These are phyloP conservation scores for Ricordea florida DNA, from an alignment of 92 coral and sea anemone genomes.

Conservation along the genomic window DNA sequence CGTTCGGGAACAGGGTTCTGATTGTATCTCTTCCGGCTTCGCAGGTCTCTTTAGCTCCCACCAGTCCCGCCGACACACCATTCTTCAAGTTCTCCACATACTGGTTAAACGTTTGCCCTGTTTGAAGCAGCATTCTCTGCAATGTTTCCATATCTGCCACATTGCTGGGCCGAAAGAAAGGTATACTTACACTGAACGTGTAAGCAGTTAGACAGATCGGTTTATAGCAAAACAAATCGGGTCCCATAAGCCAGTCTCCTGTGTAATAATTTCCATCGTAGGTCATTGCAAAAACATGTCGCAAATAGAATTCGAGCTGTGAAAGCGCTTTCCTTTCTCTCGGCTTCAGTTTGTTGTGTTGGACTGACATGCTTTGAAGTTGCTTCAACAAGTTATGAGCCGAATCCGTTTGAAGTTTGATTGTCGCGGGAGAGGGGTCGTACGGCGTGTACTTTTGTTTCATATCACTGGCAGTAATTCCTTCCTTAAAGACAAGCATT, in stretches of 20 bases:
- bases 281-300: conserved; percentile 80
- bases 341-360: conserved; percentile 61
- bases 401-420: conserved; percentile 78
- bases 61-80: conserved; percentile 82
- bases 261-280: conserved; percentile 86
- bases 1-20: conserved; percentile 58
- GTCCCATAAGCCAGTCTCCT: conserved; percentile 97
- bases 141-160: conserved; percentile 48
- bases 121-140: conserved; percentile 51
- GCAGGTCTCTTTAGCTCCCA: conserved; percentile 78
- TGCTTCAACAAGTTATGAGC: conserved; percentile 55
- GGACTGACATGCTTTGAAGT: conserved; percentile 34
- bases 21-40: conserved; percentile 78
- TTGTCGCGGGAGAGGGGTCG: conserved; percentile 66
- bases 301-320: conserved; percentile 78
- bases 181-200: conserved; percentile 33
- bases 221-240: conserved; percentile 82
- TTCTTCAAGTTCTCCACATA: conserved; percentile 80
- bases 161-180: conserved; percentile 51
- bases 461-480: conserved; percentile 29
- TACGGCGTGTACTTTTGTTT: conserved; percentile 56
- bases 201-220: conserved; percentile 60
- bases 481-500: conserved; percentile 40
- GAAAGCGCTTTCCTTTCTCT: conserved; percentile 82
- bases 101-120: conserved; percentile 44